phyloP scores from a whole-genome alignment of 2,888 invertebrate species.

The Torymus tubicola region DNA sequence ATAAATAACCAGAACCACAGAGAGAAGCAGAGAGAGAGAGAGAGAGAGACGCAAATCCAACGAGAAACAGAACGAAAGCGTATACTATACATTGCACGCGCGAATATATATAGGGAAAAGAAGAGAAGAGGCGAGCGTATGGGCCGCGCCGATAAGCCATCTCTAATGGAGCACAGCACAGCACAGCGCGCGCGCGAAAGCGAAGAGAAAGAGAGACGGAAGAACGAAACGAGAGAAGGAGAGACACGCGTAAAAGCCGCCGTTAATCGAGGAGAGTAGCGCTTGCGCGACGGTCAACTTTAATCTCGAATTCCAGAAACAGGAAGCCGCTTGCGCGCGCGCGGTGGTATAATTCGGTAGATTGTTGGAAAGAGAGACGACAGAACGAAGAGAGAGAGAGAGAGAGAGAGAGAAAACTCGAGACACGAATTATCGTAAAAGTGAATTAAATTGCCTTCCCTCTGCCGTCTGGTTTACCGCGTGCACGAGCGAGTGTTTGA shows the following conservation, averaged over 20 bases:
- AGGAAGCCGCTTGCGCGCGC: constrained; percentile 44
- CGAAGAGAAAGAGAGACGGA: constrained; percentile 27
- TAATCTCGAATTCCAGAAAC: constrained; percentile 58
- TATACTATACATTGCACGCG: too few relatives aligned
- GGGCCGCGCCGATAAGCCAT: constrained; percentile 53
- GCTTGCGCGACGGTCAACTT: constrained; percentile 50
- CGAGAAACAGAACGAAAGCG: background rate
- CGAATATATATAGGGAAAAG: background rate
- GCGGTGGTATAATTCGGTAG: constrained; percentile 42
- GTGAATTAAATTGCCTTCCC: constrained; percentile 55
- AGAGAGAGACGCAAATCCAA: background rate
- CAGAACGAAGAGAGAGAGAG: background rate
- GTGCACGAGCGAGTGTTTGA: constrained; percentile 50
- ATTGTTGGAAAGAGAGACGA: constrained; percentile 28
- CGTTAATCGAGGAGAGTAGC: constrained; percentile 57
- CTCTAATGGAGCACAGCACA: constrained; percentile 41
- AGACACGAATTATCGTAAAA: constrained; percentile 57
- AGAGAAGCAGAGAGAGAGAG: background rate
- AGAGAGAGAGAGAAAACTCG: constrained; percentile 35
- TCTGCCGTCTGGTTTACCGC: constrained; percentile 45
- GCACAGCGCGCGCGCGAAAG: constrained; percentile 35
- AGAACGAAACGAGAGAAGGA: constrained; percentile 51
- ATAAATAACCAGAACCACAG: background rate
- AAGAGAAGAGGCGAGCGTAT: constrained; percentile 35
- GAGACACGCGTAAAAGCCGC: constrained; percentile 46